Conservation (phyloP, 2,888 invertebrate species). For the Drosophila barbarae region DNA sequence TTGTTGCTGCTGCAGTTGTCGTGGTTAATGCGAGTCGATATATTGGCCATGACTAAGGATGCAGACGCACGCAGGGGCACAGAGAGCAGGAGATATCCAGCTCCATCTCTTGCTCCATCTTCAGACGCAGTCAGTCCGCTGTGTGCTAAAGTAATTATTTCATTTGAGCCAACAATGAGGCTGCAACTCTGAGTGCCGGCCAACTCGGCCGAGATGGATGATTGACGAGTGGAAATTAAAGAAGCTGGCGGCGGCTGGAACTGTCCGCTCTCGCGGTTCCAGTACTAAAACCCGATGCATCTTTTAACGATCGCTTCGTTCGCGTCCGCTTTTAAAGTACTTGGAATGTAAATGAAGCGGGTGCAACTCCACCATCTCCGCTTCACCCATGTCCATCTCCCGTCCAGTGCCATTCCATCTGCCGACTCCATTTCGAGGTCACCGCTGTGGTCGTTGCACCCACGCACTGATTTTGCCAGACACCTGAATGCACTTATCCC, state of each 20-base stretch:
- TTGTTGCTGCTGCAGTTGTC: conserved; percentile 42
- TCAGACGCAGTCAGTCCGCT: conserved; percentile 47
- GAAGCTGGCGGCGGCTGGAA: conserved; percentile 64
- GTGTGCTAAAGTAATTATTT: conserved; percentile 77
- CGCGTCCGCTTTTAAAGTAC: conserved; percentile 66
- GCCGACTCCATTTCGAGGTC: conserved; percentile 59
- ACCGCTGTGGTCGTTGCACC: conserved; percentile 62
- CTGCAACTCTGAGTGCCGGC: conserved; percentile 65
- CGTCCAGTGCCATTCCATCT: conserved; percentile 21
- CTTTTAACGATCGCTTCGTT: conserved; percentile 63
- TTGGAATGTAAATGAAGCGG: conserved; percentile 75
- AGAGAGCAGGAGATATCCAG: conserved; percentile 10
- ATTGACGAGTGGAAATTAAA: conserved; percentile 76
- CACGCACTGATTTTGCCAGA: conserved; percentile 25
- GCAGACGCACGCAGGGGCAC: conserved; percentile 34
- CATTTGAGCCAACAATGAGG: conserved; percentile 76
- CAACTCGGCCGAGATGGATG: conserved; percentile 69
- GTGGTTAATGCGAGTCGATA: conserved; percentile 73
- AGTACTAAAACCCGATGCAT: conserved; percentile 33
- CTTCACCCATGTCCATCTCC: conserved; percentile 11
- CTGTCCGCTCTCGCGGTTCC: conserved; percentile 38
- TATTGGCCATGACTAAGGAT: conserved; percentile 75
- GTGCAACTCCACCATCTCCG: conserved; percentile 43
- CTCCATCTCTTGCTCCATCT: conserved; percentile 3
- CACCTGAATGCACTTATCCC: conserved; percentile 18